Percentiles rank a stretch among this genome's conserved stretches.
phyloP scores from a whole-genome alignment of 2,888 invertebrate genomes.

The Drosophila conformis region DNA sequence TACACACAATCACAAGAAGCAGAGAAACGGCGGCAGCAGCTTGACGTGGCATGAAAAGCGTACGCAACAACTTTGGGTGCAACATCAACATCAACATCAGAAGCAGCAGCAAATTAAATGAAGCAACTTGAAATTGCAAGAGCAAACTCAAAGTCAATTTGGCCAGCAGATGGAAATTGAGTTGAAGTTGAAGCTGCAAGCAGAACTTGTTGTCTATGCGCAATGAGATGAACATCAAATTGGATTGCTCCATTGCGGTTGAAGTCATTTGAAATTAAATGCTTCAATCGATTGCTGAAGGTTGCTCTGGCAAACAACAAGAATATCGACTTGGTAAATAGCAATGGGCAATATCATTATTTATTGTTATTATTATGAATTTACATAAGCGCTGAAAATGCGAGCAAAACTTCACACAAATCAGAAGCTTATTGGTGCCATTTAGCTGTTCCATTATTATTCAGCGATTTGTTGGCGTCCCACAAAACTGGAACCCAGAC shows the following conservation, averaged over 20 bases:
- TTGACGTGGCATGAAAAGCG: constrained; percentile 56
- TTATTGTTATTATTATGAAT: constrained; percentile 70
- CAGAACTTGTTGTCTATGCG: constrained; percentile 27
- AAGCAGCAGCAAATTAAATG: constrained; percentile 57
- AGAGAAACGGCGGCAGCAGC: constrained; percentile 16
- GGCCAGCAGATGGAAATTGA: constrained; percentile 24
- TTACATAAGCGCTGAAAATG: constrained; percentile 68
- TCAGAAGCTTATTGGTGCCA: constrained; percentile 75
- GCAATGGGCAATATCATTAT: constrained; percentile 56
- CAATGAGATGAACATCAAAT: constrained; percentile 41
- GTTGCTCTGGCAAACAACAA: background rate
- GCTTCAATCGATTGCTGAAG: constrained; percentile 42
- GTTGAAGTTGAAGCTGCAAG: constrained; percentile 8
- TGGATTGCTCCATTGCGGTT: constrained; percentile 42
- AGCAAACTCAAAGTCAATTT: constrained; percentile 49
- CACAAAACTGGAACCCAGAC: constrained; percentile 39
- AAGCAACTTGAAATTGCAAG: constrained; percentile 65
- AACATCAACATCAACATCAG: constrained; percentile 18
- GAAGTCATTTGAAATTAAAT: constrained; percentile 53
- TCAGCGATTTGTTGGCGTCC: constrained; percentile 61
- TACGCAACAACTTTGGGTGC: constrained; percentile 43
- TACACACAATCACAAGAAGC: constrained; percentile 74
- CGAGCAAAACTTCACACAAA: constrained; percentile 73
- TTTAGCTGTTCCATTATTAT: constrained; percentile 73
- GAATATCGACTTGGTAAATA: background rate